These are phyloP conservation scores for Synanthedon myopaeformis DNA, from an alignment of 2,888 invertebrate genomes.

Conservation along the genomic window DNA sequence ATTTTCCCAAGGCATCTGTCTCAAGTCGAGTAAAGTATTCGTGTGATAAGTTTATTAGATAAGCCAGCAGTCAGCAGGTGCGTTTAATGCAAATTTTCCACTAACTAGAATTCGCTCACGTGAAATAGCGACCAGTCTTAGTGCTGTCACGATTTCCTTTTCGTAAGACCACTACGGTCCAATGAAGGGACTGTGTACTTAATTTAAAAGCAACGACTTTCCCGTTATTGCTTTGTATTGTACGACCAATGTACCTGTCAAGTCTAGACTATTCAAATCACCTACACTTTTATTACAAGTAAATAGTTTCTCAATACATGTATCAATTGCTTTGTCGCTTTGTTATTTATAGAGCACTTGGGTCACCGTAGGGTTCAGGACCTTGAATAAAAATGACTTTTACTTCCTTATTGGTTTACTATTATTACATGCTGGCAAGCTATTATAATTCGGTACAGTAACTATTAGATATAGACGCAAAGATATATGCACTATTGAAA, in stretches of 20 bases:
- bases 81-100: constrained; percentile 37
- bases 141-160: constrained; percentile 23
- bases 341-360: neutral
- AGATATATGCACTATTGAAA: no score
- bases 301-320: neutral
- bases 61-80: constrained; percentile 34
- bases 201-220: constrained; percentile 47
- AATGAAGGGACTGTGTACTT: constrained; percentile 30
- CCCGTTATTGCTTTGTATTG: constrained; percentile 17
- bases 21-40: constrained; percentile 23
- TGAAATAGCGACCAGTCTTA: constrained; percentile 15
- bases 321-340: neutral
- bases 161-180: constrained; percentile 23
- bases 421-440: constrained; percentile 1
- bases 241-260: neutral
- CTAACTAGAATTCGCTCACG: constrained; percentile 6
- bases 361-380: constrained; percentile 16
- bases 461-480: no score
- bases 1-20: constrained; percentile 30
- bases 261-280: neutral
- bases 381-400: constrained; percentile 48
- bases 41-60: constrained; percentile 37
- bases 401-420: constrained; percentile 50
- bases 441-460: neutral
- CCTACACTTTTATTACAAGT: neutral